Conservation (phyloP, 2,888 invertebrate genomes). For the Pinctada fucata region DNA sequence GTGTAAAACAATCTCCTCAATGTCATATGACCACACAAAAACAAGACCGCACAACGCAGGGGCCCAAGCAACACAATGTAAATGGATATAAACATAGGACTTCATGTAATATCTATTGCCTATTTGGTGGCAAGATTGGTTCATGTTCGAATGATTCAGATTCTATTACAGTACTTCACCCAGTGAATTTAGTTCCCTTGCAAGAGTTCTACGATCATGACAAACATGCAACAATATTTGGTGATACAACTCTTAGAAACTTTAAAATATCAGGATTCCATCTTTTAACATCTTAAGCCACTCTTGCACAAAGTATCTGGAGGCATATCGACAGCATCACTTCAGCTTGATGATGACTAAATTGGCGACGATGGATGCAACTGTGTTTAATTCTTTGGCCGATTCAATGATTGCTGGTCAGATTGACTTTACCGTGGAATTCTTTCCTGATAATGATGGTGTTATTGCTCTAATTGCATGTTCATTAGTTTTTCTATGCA, state of each 20-base stretch:
- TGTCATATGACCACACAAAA: no score
- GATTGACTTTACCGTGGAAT: conserved; percentile 8
- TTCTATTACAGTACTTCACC: background rate
- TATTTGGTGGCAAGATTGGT: conserved; percentile 25
- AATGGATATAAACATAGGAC: no score
- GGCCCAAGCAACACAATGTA: no score
- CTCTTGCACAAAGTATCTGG: conserved; percentile 19
- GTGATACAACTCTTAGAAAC: conserved; percentile 17
- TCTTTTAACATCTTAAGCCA: conserved; percentile 39
- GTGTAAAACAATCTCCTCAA: no score
- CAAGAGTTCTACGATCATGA: conserved; percentile 21
- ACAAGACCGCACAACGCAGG: no score
- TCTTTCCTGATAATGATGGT: conserved; percentile 29
- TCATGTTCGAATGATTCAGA: conserved; percentile 30
- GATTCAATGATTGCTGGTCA: conserved; percentile 38
- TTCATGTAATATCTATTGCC: no score
- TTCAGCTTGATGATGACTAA: conserved; percentile 39
- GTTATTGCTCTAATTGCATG: conserved; percentile 4
- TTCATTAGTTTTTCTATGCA: background rate
- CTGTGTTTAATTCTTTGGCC: conserved; percentile 35
- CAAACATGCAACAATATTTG: background rate
- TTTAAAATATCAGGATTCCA: conserved; percentile 28
- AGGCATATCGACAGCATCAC: conserved; percentile 35
- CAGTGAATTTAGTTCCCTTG: conserved; percentile 17
- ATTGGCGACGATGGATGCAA: conserved; percentile 29